Base-by-base conservation (phyloP, 2,888 invertebrate species). In the Mantis religiosa region DNA sequence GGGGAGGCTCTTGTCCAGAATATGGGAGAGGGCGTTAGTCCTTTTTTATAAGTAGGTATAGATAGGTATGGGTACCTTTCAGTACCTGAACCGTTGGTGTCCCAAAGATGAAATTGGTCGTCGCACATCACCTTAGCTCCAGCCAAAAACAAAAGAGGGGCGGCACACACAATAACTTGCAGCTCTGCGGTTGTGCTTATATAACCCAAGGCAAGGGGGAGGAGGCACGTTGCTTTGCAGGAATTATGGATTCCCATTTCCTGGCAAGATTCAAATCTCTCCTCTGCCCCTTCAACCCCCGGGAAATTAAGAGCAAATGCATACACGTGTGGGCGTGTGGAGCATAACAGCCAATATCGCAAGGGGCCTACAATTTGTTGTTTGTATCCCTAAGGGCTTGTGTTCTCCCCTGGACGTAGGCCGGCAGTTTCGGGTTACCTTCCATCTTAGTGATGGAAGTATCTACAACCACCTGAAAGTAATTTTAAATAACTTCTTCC, bases 241-340 rank as follows among this genome's bases (percentile, higher is more conserved):
- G 82, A 89, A 88, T 89, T 89, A 89, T 89, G 89, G 89, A 89
- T 88, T 89, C 86, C 89, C 88, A 88, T 89, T 89, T 88, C 89
- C 88, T 89, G 87, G 85, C 87, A 89, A 89, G 89, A 88, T 87
- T 88, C 88, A 85, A 82, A 83, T 30, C 83, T 34, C 84, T 81
- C 84, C 71, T n/a, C 71, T 54, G n/a, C 89, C 28, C 54, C 86
- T 28, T 34, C 28, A 28, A 47, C 89, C 82, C 87, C 82, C 87
- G 87, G 87, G 87, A 87, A 87, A 87, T 87, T 87, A 87, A 87
- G 82, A 82, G 34, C 54, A 71, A 87, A 71, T 71, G 81, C 87
- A 7, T 82, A 34, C 81, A 87, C 30, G 87, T 87, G 87, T 87
- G 87, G 82, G 81, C 71, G 54, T 71, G 25, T 15, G 25, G 25